Percentiles rank a stretch among this genome's conserved stretches.
Evolutionary conservation across 1,140 invertebrate genomes (phyloP).

Genomic region (Campoletis sonorensis): DNA sequence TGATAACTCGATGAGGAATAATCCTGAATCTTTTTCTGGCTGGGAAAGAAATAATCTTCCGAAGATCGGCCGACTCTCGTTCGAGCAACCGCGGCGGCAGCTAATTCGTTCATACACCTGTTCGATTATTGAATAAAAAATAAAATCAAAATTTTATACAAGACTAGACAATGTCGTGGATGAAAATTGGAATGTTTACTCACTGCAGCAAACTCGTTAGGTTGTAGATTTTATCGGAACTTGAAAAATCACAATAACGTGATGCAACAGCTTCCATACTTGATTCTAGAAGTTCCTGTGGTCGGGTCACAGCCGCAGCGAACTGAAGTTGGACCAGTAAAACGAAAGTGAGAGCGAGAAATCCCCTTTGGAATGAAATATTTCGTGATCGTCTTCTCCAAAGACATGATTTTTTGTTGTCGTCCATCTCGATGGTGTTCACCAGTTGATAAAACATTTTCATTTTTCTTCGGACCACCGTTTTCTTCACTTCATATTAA

Average conservation of each 20-base stretch:
- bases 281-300: slow-evolving; percentile 40
- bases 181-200: slow-evolving; percentile 48
- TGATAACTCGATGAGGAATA: slow-evolving; percentile 36
- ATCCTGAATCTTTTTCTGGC: slow-evolving; percentile 5
- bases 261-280: slow-evolving; percentile 31
- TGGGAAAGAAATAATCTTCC: slow-evolving; percentile 34
- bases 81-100: slow-evolving; percentile 31
- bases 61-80: slow-evolving; percentile 38
- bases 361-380: slow-evolving; percentile 35
- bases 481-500: slow-evolving; percentile 15
- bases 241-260: slow-evolving; percentile 53
- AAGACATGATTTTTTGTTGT: slow-evolving; percentile 34
- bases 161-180: not conserved
- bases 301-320: slow-evolving; percentile 37
- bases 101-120: slow-evolving; percentile 62
- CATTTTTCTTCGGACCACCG: not conserved
- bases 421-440: not conserved
- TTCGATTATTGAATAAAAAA: slow-evolving; percentile 31
- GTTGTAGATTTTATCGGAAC: slow-evolving; percentile 59
- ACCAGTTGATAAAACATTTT: not conserved
- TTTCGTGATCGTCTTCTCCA: slow-evolving; percentile 44
- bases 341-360: slow-evolving; percentile 43
- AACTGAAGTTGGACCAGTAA: slow-evolving; percentile 42
- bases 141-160: not conserved
- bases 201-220: slow-evolving; percentile 67